Evolutionary conservation across 2,113 vertebrate genomes (phyloP), one percentile per base, ranked within the genome.

Genomic region (Lichenostomus cassidix): DNA sequence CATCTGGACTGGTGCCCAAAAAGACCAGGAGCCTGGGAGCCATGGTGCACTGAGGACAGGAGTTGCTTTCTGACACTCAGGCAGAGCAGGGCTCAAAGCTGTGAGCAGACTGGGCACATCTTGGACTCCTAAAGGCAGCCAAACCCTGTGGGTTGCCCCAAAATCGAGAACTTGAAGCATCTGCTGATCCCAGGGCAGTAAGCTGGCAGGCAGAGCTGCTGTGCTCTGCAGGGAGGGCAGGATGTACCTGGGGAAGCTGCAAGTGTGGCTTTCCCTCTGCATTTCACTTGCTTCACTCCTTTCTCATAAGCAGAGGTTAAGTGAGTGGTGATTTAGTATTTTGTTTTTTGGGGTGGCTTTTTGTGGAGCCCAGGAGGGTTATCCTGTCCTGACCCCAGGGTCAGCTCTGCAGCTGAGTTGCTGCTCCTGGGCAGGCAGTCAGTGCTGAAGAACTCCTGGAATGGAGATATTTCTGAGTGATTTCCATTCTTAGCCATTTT

Each of bases 161-260:
- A 31, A 75, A 27, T 0, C 8, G 11, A 42, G 41, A 70, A 17
- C 13, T 11, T 15, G 27, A 33, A 52, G 59, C 53, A 44, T 23
- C 35, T 79, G 35, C 27, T 58, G 7, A 62, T 28, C 25, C 18
- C 70, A 52, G 24, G 4, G 5, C 42, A 10, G 31, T 19, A 10
- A 9, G 28, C 20, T 27, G 39, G 39, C 33, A 37, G 60, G 39
- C 71, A 59, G 83, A 83, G 62, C 80, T 67, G 58, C 73, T 7
- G n/a, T 9, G 31, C 87, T 60, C 47, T 7, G 2, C 4, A 3
- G 25, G 0, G 8, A 67, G 64, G 50, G 55, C 60, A 49, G 69
- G 25, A n/a, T 24, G 28, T 24, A 3, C 39, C 0, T 0, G 1
- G 65, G 59, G 74, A 25, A 11, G 44, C 35, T 86, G 24, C 67